phyloP scores from a whole-genome alignment of 2,113 vertebrate species.

The Phrynosoma blainvillii region DNA sequence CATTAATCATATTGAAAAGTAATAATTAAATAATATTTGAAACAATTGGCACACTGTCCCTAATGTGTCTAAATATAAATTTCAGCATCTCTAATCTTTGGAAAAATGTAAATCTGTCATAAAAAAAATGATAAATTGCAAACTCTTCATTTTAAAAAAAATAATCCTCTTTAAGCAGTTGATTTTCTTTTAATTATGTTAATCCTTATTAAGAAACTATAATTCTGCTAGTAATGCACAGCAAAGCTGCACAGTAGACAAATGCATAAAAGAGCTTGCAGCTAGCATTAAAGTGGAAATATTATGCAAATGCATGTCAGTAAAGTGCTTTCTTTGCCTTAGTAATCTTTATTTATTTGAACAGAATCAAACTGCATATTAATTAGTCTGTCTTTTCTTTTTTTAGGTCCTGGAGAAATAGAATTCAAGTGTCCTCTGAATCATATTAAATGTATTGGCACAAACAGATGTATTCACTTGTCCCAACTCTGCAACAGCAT shows the following conservation, averaged over 20 bases:
- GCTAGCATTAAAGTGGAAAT: conserved; percentile 10
- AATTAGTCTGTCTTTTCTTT: conserved; percentile 42
- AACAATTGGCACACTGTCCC: conserved; percentile 3
- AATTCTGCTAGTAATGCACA: conserved; percentile 8
- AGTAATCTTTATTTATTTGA: conserved; percentile 12
- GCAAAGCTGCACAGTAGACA: background rate
- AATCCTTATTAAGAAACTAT: conserved; percentile 33
- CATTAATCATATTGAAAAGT: conserved; percentile 4
- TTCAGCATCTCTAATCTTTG: conserved; percentile 36
- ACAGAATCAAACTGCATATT: background rate
- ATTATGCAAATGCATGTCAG: conserved; percentile 12
- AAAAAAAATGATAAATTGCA: conserved; percentile 26
- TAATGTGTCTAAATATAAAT: conserved; percentile 23
- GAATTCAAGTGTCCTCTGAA: conserved; percentile 88
- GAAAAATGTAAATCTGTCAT: background rate
- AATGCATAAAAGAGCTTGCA: background rate
- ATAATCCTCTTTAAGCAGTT: conserved; percentile 38
- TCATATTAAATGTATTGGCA: conserved; percentile 87
- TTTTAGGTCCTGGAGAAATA: conserved; percentile 83
- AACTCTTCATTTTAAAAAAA: conserved; percentile 35
- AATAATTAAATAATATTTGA: conserved; percentile 19
- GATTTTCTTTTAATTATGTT: conserved; percentile 45
- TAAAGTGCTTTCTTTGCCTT: background rate
- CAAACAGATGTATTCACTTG: conserved; percentile 90
- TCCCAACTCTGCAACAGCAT: conserved; percentile 93